Base-by-base conservation (phyloP, 2,113 vertebrate genomes). In the Syngnathus floridae region DNA sequence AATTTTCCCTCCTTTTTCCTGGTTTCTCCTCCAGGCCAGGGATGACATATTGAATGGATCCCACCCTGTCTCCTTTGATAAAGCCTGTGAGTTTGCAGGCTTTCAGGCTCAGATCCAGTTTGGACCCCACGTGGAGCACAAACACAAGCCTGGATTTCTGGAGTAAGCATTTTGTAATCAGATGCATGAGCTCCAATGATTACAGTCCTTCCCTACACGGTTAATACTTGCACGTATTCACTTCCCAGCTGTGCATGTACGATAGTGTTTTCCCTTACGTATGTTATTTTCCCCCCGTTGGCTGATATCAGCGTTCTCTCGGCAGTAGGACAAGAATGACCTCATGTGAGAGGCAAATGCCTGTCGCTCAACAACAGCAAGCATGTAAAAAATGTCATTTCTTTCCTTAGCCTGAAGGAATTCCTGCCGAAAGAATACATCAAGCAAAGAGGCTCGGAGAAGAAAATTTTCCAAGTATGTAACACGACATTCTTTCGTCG, bases 21-120 rank as follows among this genome's bases (percentile, higher is more conserved):
- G 49, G 3, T 84, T 66, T 85, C 76, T 82, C 85, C 73, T 77
- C 67, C 74, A 99, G 97, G 96, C 97, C 62, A 92, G 97, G 66
- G 97, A 99, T 86, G 97, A 99, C 86, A 99, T 99, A 84, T 87
- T 99, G 81, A 99, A 99, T 13, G 96, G 97, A 64, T 99, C 97
- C 76, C 97, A 99, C 79, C 97, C 97, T 0, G 97, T 99, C 61
- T 99, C 97, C 85, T 99, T 99, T 67, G 97, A 99, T 83, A 99
- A 99, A 87, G 96, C 95, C 36, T 98, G 95, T 19, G 97, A 99
- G 86, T 99, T 99, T 64, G 94, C 93, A 31, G 96, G 95, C 61
- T 95, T 99, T 82, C 97, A 99, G 91, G 95, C 94, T 49, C 96
- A 99, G 88, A 99, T 99, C 90, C 97, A 99, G 84, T 99, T 99